Evolutionary conservation across 2,888 invertebrate genomes (phyloP).

Genomic region (Drosophila ezoana): DNA sequence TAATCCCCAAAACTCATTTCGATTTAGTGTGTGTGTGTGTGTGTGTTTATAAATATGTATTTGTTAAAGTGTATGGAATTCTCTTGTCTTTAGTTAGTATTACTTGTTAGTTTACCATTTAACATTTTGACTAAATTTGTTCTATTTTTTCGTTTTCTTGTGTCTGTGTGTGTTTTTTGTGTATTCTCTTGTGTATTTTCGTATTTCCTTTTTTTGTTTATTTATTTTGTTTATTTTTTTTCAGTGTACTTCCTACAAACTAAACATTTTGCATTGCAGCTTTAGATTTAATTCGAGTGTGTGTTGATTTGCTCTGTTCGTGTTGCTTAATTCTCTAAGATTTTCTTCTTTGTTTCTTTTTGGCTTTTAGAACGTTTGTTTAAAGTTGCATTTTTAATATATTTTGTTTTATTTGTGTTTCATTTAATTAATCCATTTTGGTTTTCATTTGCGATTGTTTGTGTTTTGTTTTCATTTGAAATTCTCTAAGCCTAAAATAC

Average conservation of each 20-base stretch:
- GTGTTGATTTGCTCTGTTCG: conserved; percentile 48
- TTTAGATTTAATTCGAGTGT: conserved; percentile 58
- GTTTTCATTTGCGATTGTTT: conserved; percentile 44
- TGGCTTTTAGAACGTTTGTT: conserved; percentile 56
- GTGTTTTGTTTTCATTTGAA: conserved; percentile 58
- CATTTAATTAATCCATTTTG: conserved; percentile 20
- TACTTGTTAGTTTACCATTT: conserved; percentile 62
- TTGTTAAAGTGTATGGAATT: conserved; percentile 60
- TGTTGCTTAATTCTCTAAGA: conserved; percentile 69
- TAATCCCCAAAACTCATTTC: conserved; percentile 43
- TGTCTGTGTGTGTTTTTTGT: conserved; percentile 41
- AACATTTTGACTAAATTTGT: conserved; percentile 74
- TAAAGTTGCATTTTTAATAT: conserved; percentile 57
- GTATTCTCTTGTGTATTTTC: conserved; percentile 48
- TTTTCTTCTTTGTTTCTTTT: conserved; percentile 36
- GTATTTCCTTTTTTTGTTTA: conserved; percentile 21
- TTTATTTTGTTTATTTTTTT: conserved; percentile 52
- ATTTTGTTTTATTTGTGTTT: conserved; percentile 24
- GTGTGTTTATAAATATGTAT: conserved; percentile 33
- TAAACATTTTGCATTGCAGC: conserved; percentile 71
- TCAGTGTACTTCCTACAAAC: conserved; percentile 73
- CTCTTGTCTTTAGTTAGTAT: conserved; percentile 46
- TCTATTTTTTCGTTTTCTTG: conserved; percentile 56
- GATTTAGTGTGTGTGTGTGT: conserved; percentile 35
- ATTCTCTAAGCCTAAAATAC: conserved; percentile 79